Evolutionary conservation across 2,797 vertebrate species (phyloP), one percentile per base, ranked within the genome.

Genomic region (Decapterus maruadsi): DNA sequence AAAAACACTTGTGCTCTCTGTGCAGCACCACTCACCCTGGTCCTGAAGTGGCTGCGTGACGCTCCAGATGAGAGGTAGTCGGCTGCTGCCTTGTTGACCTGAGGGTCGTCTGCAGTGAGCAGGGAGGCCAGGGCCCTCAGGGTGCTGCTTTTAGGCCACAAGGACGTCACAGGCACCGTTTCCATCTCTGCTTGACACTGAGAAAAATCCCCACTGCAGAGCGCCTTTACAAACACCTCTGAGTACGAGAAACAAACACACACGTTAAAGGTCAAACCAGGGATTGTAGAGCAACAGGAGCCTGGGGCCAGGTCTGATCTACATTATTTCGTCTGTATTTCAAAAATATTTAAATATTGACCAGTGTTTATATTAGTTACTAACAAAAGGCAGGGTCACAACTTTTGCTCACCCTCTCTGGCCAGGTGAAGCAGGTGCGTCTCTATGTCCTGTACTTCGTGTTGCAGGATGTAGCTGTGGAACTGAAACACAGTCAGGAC

Each of bases 401-500:
- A 10, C 2, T 26, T 68, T 31, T 13, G 3, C 84, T 63, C 91
- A 98, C 98, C 97, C 92, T 99, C 97, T 92, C 94, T 95, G 73
- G 96, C 95, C 3, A 98, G 94, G 68, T 96, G 95, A 75, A 96
- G 90, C 90, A 99, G 92, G 83, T 98, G 96, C 34, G 90, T 95
- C 90, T 96, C 95, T 82, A 99, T 96, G 92, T 98, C 95, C 17
- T 80, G 93, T 14, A 98, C 93, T 0, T 93, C 91, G 16, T 96
- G 96, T 74, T 95, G 94, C 3, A 94, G 82, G 75, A 97, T 94
- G 82, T 98, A 99, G 80, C 88, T 90, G 90, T 97, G 94, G 82
- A 98, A 99, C 94, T 99, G 98, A 90, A 99, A 99, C 80, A 99
- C 95, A 0, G 98, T 99, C 57, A 99, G 91, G 71, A 97, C 94